These are phyloP conservation scores for Cotesia vestalis DNA, from an alignment of 1,140 invertebrate species.

Conservation along the genomic window DNA sequence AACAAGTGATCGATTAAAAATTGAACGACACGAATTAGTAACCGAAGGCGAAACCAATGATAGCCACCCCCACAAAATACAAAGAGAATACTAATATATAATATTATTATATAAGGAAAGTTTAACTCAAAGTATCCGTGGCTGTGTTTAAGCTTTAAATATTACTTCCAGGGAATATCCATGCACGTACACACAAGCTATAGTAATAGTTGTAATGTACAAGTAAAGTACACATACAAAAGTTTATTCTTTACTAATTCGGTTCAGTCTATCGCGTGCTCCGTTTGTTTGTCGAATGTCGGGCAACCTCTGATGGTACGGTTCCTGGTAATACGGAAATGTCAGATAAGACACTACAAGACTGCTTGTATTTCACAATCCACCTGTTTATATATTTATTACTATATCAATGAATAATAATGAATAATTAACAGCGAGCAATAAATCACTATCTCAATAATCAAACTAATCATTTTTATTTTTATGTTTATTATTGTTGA, in stretches of 20 bases:
- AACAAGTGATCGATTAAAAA: constrained; percentile 28
- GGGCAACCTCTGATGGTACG: constrained; percentile 7
- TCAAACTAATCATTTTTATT: no score
- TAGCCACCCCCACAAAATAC: background rate
- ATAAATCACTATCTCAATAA: no score
- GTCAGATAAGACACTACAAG: background rate
- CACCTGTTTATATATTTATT: background rate
- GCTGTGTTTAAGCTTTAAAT: constrained; percentile 2
- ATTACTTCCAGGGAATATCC: background rate
- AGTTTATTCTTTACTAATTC: constrained; percentile 21
- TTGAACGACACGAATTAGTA: constrained; percentile 25
- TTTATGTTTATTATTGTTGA: no score
- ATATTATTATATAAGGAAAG: no score
- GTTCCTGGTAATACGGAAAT: constrained; percentile 33
- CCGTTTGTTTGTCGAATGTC: constrained; percentile 32
- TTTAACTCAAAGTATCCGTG: no score
- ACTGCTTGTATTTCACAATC: constrained; percentile 6
- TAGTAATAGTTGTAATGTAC: background rate
- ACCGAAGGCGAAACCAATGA: background rate
- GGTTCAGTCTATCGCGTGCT: constrained; percentile 27
- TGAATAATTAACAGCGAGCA: no score
- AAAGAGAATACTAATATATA: background rate
- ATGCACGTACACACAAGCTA: background rate
- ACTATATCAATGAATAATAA: no score
- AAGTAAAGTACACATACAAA: background rate